These are phyloP conservation scores for Metopia argyrocephala DNA, from an alignment of 2,888 invertebrate genomes.

Conservation along the genomic window DNA sequence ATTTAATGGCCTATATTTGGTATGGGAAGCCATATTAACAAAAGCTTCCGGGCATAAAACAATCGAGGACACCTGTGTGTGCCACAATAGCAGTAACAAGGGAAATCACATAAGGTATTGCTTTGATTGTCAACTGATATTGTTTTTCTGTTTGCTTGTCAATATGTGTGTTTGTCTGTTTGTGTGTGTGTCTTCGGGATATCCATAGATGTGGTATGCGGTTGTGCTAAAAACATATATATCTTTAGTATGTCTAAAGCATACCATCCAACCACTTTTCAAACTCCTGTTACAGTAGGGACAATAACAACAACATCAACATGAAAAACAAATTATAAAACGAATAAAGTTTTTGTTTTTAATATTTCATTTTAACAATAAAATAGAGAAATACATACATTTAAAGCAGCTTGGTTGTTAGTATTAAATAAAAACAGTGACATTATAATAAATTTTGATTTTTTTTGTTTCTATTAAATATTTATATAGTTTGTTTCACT, in stretches of 20 bases:
- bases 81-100: neutral
- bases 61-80: constrained; percentile 48
- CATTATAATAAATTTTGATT: too few species aligned
- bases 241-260: neutral
- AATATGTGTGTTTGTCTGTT: neutral
- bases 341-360: too few species aligned
- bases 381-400: too few species aligned
- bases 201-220: neutral
- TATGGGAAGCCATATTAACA: constrained; percentile 1
- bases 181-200: neutral
- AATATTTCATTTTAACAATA: too few species aligned
- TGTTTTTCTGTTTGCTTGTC: neutral
- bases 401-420: too few species aligned
- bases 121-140: constrained; percentile 13
- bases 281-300: constrained; percentile 22
- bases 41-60: constrained; percentile 39
- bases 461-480: neutral
- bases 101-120: constrained; percentile 5
- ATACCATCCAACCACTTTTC: neutral
- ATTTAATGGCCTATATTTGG: neutral
- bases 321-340: too few species aligned
- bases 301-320: neutral
- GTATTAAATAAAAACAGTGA: too few species aligned
- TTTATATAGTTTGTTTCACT: neutral
- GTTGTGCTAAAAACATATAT: neutral